A percentile compares a stretch with the other conserved stretches of the same genome.
phyloP scores from a whole-genome alignment of 2,113 vertebrate species.

The Turnix velox region DNA sequence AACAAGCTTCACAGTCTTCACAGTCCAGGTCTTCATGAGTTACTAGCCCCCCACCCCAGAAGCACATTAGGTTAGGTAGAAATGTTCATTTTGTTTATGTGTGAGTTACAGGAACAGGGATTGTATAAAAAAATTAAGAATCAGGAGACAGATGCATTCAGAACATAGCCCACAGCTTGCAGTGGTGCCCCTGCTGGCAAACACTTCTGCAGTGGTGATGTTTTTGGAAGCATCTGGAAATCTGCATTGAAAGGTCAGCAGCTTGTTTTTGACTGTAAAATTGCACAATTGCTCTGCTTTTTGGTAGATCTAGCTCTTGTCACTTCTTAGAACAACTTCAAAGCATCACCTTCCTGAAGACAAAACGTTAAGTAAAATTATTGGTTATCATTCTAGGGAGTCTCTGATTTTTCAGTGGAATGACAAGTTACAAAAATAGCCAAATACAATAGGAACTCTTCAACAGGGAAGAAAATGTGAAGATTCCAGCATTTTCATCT shows the following conservation, averaged over 20 bases:
- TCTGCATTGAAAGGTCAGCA: not conserved
- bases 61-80: not conserved
- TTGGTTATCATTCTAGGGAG: not conserved
- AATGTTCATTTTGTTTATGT: not conserved
- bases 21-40: not conserved
- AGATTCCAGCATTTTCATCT: not conserved
- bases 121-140: not conserved
- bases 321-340: not conserved
- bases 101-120: rapidly evolving
- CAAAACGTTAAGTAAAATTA: not conserved
- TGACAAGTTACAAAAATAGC: not conserved
- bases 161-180: not conserved
- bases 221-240: not conserved
- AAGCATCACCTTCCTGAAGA: not conserved
- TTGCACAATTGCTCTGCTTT: not conserved
- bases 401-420: not conserved
- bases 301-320: not conserved
- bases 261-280: not conserved
- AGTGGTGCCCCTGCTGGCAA: not conserved
- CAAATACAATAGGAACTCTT: not conserved
- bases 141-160: not conserved
- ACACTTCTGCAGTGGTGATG: not conserved
- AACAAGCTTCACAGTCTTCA: not conserved
- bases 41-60: not conserved
- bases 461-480: not conserved